Base-by-base conservation (phyloP, 2,113 vertebrate genomes). In the Cinclus mexicanus region DNA sequence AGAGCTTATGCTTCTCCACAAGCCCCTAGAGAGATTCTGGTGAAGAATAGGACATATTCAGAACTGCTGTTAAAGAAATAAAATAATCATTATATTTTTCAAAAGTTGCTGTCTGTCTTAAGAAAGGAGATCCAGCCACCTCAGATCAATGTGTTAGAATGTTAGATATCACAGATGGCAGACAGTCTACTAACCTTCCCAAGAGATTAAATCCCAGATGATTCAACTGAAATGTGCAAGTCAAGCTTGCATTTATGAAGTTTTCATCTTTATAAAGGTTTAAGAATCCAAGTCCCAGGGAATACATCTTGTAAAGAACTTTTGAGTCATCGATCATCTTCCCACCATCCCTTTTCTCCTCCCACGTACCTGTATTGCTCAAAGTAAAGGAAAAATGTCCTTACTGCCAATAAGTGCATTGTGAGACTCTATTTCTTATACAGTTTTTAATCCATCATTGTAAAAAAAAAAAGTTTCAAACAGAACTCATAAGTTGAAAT, bases 271-370 rank as follows among this genome's bases (percentile, higher is more conserved):
- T 68, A 60, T 81, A 84, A 91, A 87, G 83, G 46, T 88, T 70
- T 77, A 86, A 67, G 82, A 83, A 95, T 88, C 76, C 42, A 63
- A 83, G 71, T 94, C 85, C 35, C 52, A 86, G 75, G 82, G 92
- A 94, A 93, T 87, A 86, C 13, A 92, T 92, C 71, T 90, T 92
- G 71, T 74, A 77, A 88, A 74, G 95, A 92, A 92, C 94, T 96
- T 95, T 83, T 94, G 94, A 96, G 90, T 97, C 96, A 96, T 96
- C 79, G 67, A 94, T 96, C 92, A 90, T 93, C 90, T 97, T 95
- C 93, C 96, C 95, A 96, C 94, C 86, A 92, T 81, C 76, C 65
- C 35, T 88, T 84, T 96, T 91, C 78, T 95, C 79, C 68, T 96
- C 95, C 93, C 60, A 96, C 93, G 1, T 93, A 95, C 90, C 91